Evolutionary conservation across 2,113 vertebrate genomes (phyloP), one percentile per base, ranked within the genome.

Genomic region (Rynchops niger): DNA sequence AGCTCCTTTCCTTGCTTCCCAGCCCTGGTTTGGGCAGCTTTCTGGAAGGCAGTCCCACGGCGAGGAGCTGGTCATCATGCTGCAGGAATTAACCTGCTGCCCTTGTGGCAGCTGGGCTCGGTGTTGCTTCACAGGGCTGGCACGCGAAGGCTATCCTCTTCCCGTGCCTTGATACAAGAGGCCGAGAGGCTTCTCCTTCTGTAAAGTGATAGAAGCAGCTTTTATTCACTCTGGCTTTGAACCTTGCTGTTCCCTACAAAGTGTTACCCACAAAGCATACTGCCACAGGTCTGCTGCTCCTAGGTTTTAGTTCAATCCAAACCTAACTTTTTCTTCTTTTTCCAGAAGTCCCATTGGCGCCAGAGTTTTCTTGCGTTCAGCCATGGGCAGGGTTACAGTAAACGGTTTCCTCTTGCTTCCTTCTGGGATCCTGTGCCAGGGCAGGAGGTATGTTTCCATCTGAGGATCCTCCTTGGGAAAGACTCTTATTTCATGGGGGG

Each of bases 241-340:
- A 80, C 34, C 11, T 67, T 79, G 53, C 73, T 3, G 2, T 91
- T 90, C 45, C 52, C 20, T 73, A 2, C 30, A 45, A 62, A n/a
- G n/a, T n/a, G 34, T 79, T 79, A 76, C 20, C 70, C 42, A 50
- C 38, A 59, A 88, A 89, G 40, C 67, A 21, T 25, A 66, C 47
- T 67, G 67, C 80, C 4, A 8, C 67, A 62, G 76, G 55, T 86
- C 88, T 62, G 82, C 53, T 0, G 43, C 13, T 70, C 12, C 67
- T 93, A 23, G n/a, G 29, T 87, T 93, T 80, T 90, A 43, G 53
- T 67, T 90, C 74, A 67, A 36, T 83, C 66, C 86, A 95, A 80
- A 87, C 53, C 21, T 85, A 22, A 45, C 36, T 3, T 95, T 94
- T 95, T 91, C 86, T 86, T 90, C 83, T 77, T 97, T 96, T 95